A percentile compares a stretch with the other conserved stretches of the same genome.
Evolutionary conservation across 30 jellyfish, hydroid and myxozoan species (phyloP).

Genomic region (Phacellophora camtschatica): DNA sequence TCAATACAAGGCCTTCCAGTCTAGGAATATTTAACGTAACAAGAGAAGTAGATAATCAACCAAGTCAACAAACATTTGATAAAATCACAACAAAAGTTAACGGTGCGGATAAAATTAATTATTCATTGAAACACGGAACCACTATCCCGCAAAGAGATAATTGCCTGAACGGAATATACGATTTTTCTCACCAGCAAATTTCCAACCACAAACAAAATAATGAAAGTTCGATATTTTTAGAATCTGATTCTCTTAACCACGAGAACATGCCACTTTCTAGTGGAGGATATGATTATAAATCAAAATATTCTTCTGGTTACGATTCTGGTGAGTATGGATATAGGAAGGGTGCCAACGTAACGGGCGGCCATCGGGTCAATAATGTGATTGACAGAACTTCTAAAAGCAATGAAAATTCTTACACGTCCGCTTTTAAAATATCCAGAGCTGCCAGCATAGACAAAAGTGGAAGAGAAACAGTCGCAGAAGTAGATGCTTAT

Average conservation of each 20-base stretch:
- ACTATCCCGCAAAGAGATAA: constrained; percentile 20
- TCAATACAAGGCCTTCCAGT: neutral
- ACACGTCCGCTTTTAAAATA: constrained; percentile 1
- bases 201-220: no score
- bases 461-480: constrained; percentile 50
- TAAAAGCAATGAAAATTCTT: neutral
- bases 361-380: neutral
- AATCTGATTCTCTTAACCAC: no score
- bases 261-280: neutral
- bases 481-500: constrained; percentile 63
- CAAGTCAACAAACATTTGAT: neutral
- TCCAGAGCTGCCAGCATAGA: constrained; percentile 3
- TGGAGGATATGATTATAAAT: constrained; percentile 6
- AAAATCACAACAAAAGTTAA: neutral
- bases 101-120: neutral
- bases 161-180: neutral
- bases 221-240: no score
- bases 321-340: neutral
- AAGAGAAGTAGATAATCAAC: neutral
- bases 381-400: neutral
- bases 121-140: constrained; percentile 16
- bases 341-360: neutral
- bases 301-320: constrained; percentile 1
- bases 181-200: no score
- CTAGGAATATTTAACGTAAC: neutral